Evolutionary conservation across 2,888 invertebrate species (phyloP).

Genomic region (Trachelus tabidus): DNA sequence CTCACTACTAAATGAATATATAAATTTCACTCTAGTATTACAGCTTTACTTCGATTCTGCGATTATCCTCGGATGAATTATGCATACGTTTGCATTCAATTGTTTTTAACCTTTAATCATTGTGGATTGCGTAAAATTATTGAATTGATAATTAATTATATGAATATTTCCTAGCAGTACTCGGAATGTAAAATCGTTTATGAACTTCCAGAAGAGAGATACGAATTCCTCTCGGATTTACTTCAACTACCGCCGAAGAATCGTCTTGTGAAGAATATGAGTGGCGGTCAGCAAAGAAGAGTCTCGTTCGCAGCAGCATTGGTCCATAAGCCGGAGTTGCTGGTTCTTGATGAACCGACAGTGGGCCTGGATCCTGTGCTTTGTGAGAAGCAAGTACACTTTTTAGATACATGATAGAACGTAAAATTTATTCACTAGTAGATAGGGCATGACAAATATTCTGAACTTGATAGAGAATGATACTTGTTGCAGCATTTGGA

Average conservation of each 20-base stretch:
- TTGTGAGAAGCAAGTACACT: constrained; percentile 76
- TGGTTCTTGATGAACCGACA: constrained; percentile 93
- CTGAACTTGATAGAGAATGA: background rate
- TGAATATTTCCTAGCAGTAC: background rate
- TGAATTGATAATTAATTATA: too few species aligned
- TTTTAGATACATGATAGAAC: constrained; percentile 11
- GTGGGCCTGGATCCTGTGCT: constrained; percentile 94
- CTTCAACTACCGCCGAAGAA: constrained; percentile 80
- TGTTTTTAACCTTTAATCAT: background rate
- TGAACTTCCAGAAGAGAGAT: constrained; percentile 69
- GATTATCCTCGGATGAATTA: background rate
- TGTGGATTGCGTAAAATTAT: background rate
- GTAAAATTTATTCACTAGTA: background rate
- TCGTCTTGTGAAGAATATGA: constrained; percentile 76
- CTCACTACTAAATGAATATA: background rate
- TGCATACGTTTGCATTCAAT: background rate
- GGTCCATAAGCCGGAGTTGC: constrained; percentile 87
- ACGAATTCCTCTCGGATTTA: constrained; percentile 76
- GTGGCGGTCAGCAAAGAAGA: constrained; percentile 91
- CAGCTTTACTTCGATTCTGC: background rate
- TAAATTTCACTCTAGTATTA: background rate
- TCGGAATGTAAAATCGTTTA: background rate
- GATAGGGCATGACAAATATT: background rate
- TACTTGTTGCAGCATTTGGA: constrained; percentile 82
- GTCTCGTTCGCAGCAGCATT: constrained; percentile 90